Evolutionary conservation across 2,888 invertebrate species (phyloP).

Genomic region (Ichneumon xanthorius): DNA sequence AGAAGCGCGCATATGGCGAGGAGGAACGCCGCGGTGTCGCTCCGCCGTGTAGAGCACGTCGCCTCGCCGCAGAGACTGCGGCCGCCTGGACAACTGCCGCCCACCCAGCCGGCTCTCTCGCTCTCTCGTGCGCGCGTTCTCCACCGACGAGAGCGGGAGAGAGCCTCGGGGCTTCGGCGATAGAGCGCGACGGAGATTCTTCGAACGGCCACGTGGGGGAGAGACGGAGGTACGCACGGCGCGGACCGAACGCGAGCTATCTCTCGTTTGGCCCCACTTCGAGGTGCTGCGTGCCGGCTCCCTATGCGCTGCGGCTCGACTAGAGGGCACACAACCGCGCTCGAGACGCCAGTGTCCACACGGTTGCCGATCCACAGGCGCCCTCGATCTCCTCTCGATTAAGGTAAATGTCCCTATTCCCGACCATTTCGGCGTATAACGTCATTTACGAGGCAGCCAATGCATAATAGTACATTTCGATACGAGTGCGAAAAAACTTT

Average conservation of each 20-base stretch:
- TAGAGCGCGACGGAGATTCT: slow-evolving; percentile 35
- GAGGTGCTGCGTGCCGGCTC: slow-evolving; percentile 50
- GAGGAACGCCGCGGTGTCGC: slow-evolving; percentile 77
- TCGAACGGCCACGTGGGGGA: slow-evolving; percentile 60
- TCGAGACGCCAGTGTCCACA: slow-evolving; percentile 30
- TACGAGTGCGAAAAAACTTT: no score
- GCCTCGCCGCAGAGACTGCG: slow-evolving; percentile 82
- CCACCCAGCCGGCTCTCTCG: slow-evolving; percentile 78
- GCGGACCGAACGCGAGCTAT: slow-evolving; percentile 30
- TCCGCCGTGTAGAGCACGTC: slow-evolving; percentile 80
- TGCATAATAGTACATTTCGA: no score
- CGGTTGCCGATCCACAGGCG: slow-evolving; percentile 60
- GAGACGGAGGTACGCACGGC: slow-evolving; percentile 39
- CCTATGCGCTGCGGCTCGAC: slow-evolving; percentile 7
- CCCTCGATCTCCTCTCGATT: not conserved
- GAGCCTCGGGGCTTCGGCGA: slow-evolving; percentile 36
- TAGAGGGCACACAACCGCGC: slow-evolving; percentile 8
- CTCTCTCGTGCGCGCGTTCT: slow-evolving; percentile 49
- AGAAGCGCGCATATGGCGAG: slow-evolving; percentile 73
- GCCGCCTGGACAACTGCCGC: slow-evolving; percentile 81
- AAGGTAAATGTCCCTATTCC: no score
- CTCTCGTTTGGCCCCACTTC: slow-evolving; percentile 57
- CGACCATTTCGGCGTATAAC: no score
- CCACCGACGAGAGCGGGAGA: slow-evolving; percentile 53
- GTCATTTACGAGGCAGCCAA: no score